These are phyloP conservation scores for Caenorhabditis inopinata DNA, from an alignment of 1,140 invertebrate species.

Conservation along the genomic window DNA sequence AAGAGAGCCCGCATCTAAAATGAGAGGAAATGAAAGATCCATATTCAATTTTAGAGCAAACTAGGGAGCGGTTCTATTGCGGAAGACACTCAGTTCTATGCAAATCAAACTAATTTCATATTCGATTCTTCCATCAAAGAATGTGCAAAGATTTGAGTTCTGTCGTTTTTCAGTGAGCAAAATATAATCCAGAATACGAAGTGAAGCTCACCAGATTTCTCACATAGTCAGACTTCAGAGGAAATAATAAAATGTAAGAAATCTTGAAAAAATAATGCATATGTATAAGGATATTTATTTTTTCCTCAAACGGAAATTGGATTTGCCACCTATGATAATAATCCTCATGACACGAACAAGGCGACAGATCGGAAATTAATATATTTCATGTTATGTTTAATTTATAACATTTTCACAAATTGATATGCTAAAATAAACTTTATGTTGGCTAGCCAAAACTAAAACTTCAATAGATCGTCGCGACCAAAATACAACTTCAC, in stretches of 20 bases:
- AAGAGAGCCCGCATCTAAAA: conserved; percentile 5
- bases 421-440: too few relatives aligned
- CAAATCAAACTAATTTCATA: conserved; percentile 24
- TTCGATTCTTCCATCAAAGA: background rate
- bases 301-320: background rate
- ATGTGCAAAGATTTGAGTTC: too few relatives aligned
- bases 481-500: too few relatives aligned
- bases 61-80: background rate
- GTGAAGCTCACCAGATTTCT: conserved; percentile 11
- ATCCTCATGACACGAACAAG: background rate
- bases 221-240: too few relatives aligned
- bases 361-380: too few relatives aligned
- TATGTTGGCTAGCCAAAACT: too few relatives aligned
- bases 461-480: too few relatives aligned
- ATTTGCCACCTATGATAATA: background rate
- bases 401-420: too few relatives aligned
- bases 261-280: background rate
- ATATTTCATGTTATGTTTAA: too few relatives aligned
- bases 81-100: background rate
- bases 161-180: too few relatives aligned
- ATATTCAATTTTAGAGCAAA: conserved; percentile 23
- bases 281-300: background rate
- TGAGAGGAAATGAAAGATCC: conserved; percentile 21
- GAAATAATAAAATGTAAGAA: conserved; percentile 1
- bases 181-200: background rate